Conservation (phyloP, 2,113 vertebrate species). For the Eclectus roratus region DNA sequence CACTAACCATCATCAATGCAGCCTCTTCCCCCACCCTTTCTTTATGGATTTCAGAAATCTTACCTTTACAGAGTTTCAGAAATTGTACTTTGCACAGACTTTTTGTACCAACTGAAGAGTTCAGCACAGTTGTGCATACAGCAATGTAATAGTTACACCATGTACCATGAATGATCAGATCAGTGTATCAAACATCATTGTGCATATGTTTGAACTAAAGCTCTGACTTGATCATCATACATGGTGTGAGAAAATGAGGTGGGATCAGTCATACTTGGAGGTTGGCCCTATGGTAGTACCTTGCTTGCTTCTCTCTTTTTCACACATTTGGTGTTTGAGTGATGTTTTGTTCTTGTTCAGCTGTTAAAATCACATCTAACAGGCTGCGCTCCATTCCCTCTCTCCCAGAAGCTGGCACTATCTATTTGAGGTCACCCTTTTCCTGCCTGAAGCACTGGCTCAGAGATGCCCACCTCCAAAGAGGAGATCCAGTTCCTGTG, state of each 20-base stretch:
- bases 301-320: neutral
- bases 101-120: neutral
- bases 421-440: neutral
- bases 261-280: neutral
- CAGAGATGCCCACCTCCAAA: neutral
- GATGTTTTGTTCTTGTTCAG: neutral
- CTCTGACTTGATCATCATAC: accelerated
- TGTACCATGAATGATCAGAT: neutral
- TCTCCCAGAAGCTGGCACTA: neutral
- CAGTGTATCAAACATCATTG: neutral
- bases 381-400: neutral
- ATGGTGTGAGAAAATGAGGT: neutral
- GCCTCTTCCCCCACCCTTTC: neutral
- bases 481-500: accelerated
- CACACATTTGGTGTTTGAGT: neutral
- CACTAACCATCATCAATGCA: neutral
- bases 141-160: neutral
- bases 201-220: neutral
- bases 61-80: neutral
- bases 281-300: neutral
- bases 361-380: neutral
- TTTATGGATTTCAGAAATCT: neutral
- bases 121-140: neutral
- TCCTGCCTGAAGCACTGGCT: neutral
- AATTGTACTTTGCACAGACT: neutral